phyloP scores from a whole-genome alignment of 2,888 invertebrate species.

The Sphinx pinastri region DNA sequence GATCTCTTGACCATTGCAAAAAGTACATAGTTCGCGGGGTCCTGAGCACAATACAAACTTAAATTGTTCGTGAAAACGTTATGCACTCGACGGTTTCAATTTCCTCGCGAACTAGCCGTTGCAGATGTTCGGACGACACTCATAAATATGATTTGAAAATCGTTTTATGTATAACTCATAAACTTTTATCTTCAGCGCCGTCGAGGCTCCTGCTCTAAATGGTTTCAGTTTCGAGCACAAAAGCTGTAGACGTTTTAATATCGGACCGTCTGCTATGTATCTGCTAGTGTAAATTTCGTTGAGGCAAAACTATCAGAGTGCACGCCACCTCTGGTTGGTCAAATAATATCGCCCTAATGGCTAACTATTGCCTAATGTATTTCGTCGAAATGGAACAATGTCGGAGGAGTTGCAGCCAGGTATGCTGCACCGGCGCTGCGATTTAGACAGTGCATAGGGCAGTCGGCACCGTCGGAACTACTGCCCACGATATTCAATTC shows the following conservation, averaged over 20 bases:
- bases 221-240: slow-evolving; percentile 76
- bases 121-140: slow-evolving; percentile 77
- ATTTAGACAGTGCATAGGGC: slow-evolving; percentile 69
- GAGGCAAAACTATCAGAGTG: slow-evolving; percentile 68
- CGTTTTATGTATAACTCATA: slow-evolving; percentile 83
- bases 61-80: slow-evolving; percentile 81
- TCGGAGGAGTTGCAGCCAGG: slow-evolving; percentile 53
- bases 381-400: slow-evolving; percentile 75
- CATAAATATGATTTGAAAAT: slow-evolving; percentile 84
- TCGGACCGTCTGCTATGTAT: slow-evolving; percentile 71
- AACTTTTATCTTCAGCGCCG: slow-evolving; percentile 78
- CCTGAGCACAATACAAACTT: slow-evolving; percentile 77
- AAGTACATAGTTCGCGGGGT: slow-evolving; percentile 67
- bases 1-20: slow-evolving; percentile 72
- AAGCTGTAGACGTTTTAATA: slow-evolving; percentile 81
- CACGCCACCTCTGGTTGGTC: slow-evolving; percentile 80
- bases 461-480: slow-evolving; percentile 56
- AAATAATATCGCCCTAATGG: slow-evolving; percentile 79
- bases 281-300: slow-evolving; percentile 75
- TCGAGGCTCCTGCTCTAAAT: slow-evolving; percentile 66
- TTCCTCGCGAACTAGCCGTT: slow-evolving; percentile 76
- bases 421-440: slow-evolving; percentile 57
- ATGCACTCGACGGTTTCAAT: slow-evolving; percentile 81
- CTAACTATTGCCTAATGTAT: slow-evolving; percentile 81
- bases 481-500: slow-evolving; percentile 61